Base-by-base conservation (phyloP, 2,113 vertebrate species). In the Crocuta crocuta region DNA sequence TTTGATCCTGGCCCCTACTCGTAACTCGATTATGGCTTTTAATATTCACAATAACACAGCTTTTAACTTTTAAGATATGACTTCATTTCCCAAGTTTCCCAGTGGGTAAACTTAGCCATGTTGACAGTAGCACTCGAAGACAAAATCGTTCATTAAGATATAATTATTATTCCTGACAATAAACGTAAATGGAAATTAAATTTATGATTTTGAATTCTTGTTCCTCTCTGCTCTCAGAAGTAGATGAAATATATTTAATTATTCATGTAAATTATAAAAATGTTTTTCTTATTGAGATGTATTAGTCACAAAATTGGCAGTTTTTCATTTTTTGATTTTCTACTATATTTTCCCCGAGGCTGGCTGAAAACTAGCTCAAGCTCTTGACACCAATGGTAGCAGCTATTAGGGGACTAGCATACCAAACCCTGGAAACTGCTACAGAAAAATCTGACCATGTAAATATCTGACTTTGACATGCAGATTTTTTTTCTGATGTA, bases 151-250 rank as follows among this genome's bases (percentile, higher is more conserved):
- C 48, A 43, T 79, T 81, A 88, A 91, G 9, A 76, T 58, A 68
- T 61, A 65, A 65, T 71, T 23, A 65, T 76, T 96, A 81, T n/a
- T 91, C 33, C 86, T 80, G 61, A 82, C 15, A 79, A 88, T 26
- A 86, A 82, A 78, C 33, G 28, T 3, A 89, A 95, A 53, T 55
- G 68, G n/a, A 91, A 73, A 91, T 92, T 16, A 82, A 45, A 81
- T 88, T 95, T 76, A 92, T 91, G 9, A 85, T 48, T 93, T 96
- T 93, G 91, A 43, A 79, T 66, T 88, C n/a, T 91, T 58, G 2
- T 79, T 90, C 28, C 28, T 84, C 23, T 79, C 39, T 92, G 58
- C 39, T 91, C 48, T 35, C 43, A 84, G 21, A 81, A 48, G 33
- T 91, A 63, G 15, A 91, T 83, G 63, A 89, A 73, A 81, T 78